Evolutionary conservation across 37 sponge, comb jelly and placozoan species (phyloP).

Genomic region (Tethya wilhelma): DNA sequence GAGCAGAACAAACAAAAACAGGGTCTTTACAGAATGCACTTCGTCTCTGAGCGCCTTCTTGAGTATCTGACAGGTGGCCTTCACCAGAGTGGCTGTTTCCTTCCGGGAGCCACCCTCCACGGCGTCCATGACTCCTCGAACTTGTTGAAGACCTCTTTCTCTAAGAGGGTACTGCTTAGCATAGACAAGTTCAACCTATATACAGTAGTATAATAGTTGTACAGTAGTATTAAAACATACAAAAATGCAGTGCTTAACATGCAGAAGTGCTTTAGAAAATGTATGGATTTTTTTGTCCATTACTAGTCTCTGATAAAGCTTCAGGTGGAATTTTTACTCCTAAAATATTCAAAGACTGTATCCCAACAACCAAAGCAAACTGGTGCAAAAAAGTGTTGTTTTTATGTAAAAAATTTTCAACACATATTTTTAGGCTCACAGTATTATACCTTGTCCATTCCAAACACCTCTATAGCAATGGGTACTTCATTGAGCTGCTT

Average conservation of each 20-base stretch:
- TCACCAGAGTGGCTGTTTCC: conserved; percentile 12
- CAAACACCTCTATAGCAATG: conserved; percentile 58
- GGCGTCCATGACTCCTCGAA: conserved; percentile 5
- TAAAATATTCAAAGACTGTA: too few relatives aligned
- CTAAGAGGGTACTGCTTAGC: conserved; percentile 61
- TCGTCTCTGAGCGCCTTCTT: conserved; percentile 53
- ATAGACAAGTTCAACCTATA: conserved; percentile 34
- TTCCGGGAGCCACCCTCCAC: conserved; percentile 7
- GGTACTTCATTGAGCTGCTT: conserved; percentile 37
- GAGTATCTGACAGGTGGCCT: conserved; percentile 47
- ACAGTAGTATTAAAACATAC: background rate
- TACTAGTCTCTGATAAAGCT: too few relatives aligned
- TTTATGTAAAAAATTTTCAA: background rate
- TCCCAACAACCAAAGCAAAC: background rate
- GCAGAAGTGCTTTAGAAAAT: background rate
- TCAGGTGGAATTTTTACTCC: too few relatives aligned
- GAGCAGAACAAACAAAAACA: too few relatives aligned
- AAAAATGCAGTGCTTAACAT: background rate
- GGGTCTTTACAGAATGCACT: conserved; percentile 46
- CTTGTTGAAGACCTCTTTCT: conserved; percentile 41
- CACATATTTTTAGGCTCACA: background rate
- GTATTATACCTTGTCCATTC: conserved; percentile 56
- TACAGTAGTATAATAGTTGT: background rate
- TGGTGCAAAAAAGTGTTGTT: background rate
- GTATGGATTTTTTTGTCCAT: too few relatives aligned